Evolutionary conservation across 2,113 vertebrate species (phyloP).

Genomic region (Argyrosomus japonicus): DNA sequence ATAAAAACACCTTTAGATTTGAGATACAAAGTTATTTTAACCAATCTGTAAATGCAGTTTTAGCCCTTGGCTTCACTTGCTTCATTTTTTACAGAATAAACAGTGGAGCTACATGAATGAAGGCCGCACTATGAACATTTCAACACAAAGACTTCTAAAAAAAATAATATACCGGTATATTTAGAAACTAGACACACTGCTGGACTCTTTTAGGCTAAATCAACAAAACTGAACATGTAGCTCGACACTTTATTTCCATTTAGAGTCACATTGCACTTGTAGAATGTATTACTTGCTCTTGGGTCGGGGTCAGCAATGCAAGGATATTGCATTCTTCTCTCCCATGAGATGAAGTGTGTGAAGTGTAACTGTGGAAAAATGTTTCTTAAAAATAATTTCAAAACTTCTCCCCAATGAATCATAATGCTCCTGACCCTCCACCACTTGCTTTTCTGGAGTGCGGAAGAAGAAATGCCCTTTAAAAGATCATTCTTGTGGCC

Average conservation of each 20-base stretch:
- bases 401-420: neutral
- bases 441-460: neutral
- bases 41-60: neutral
- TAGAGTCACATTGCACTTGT: neutral
- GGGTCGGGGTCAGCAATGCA: neutral
- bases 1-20: neutral
- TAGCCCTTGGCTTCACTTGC: neutral
- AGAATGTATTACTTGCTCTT: neutral
- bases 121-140: neutral
- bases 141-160: neutral
- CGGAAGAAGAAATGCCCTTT: slow-evolving; percentile 9
- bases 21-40: neutral
- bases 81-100: neutral
- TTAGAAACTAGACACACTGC: neutral
- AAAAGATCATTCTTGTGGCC: neutral
- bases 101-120: neutral
- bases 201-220: neutral
- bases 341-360: neutral
- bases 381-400: neutral
- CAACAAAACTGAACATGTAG: neutral
- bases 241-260: neutral
- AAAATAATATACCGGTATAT: neutral
- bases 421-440: neutral
- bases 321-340: neutral
- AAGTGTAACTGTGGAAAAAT: neutral